These are phyloP conservation scores for Otocyon megalotis DNA, from an alignment of 2,113 vertebrate species.

Conservation along the genomic window DNA sequence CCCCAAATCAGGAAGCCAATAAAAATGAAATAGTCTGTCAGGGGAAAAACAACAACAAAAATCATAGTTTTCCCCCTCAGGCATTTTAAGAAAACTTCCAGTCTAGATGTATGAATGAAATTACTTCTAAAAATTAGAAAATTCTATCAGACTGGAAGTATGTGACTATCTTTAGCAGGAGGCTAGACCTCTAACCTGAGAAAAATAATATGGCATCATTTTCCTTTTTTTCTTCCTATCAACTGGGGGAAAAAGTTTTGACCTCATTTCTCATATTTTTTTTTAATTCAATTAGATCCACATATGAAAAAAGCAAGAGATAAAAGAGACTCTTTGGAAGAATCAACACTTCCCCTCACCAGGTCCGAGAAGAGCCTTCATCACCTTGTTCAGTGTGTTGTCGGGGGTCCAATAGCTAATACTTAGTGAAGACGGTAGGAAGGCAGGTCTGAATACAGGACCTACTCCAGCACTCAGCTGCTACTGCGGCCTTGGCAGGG, in stretches of 20 bases:
- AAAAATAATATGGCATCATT: neutral
- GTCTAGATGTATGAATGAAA: conserved; percentile 57
- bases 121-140: conserved; percentile 52
- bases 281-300: neutral
- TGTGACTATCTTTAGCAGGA: neutral
- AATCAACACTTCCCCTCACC: neutral
- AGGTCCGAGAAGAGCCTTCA: neutral
- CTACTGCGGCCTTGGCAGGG: neutral
- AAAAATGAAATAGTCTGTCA: conserved; percentile 21
- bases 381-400: neutral
- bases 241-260: neutral
- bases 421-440: neutral
- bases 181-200: neutral
- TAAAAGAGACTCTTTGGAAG: neutral
- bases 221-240: neutral
- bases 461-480: neutral
- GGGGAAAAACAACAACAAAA: conserved; percentile 40
- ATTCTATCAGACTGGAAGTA: conserved; percentile 29
- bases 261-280: neutral
- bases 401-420: neutral
- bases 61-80: neutral
- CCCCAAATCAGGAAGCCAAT: conserved; percentile 64
- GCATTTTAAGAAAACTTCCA: neutral
- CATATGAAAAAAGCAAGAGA: neutral
- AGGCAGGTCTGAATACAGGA: neutral